Conservation (phyloP, 2,113 vertebrate genomes). For the Callionymus lyra region DNA sequence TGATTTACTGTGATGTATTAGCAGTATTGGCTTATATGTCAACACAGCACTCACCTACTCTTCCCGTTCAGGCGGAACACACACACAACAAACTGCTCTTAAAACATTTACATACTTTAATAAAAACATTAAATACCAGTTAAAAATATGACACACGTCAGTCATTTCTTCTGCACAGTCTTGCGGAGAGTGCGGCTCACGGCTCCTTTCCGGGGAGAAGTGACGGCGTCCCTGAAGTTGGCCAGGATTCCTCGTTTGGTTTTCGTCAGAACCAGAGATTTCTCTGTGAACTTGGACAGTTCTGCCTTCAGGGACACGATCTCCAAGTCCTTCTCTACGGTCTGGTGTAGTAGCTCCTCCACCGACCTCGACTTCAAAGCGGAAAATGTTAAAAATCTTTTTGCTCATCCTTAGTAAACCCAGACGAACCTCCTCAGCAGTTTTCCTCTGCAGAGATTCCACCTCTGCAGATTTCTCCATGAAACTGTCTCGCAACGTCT, state of each 20-base stretch:
- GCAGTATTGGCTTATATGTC: too few species aligned
- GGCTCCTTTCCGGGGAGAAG: slow-evolving; percentile 44
- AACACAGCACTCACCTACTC: too few species aligned
- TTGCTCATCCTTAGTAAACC: too few species aligned
- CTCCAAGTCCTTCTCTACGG: slow-evolving; percentile 62
- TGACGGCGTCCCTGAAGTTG: slow-evolving; percentile 72
- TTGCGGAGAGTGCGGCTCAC: slow-evolving; percentile 52
- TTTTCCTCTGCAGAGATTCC: slow-evolving; percentile 41
- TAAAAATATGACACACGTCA: slow-evolving; percentile 14
- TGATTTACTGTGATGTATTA: too few species aligned
- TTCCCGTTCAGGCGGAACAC: too few species aligned
- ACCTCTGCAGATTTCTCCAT: slow-evolving; percentile 51
- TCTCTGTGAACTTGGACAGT: slow-evolving; percentile 31
- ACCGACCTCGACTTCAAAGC: slow-evolving; percentile 16
- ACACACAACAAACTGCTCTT: too few species aligned
- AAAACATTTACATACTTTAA: too few species aligned
- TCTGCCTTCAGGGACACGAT: slow-evolving; percentile 62
- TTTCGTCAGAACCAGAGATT: slow-evolving; percentile 55
- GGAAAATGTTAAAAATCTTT: background rate
- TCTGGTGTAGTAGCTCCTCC: slow-evolving; percentile 50
- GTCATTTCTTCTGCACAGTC: slow-evolving; percentile 3
- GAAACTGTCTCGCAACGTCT: slow-evolving; percentile 59
- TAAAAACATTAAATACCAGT: background rate
- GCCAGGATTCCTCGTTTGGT: slow-evolving; percentile 67
- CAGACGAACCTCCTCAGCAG: slow-evolving; percentile 44